A percentile compares a stretch with the other conserved stretches of the same genome.
Conservation (phyloP, 2,888 invertebrate species). For the Dolichomitus sp. region DNA sequence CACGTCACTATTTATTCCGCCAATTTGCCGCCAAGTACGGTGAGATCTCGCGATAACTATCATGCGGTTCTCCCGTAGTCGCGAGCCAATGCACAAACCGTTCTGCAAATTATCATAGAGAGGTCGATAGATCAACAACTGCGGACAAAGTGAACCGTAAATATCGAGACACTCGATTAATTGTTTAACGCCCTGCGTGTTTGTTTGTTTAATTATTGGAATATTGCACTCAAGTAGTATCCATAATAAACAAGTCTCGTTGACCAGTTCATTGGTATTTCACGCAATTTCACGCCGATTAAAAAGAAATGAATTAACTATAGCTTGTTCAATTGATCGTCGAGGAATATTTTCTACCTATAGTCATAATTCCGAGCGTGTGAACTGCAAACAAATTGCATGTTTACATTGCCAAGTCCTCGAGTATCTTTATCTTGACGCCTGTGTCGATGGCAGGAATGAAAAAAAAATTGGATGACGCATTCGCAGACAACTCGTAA, state of each 20-base stretch:
- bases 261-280: constrained; percentile 5
- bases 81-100: constrained; percentile 45
- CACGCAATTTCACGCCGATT: neutral
- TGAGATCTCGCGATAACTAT: constrained; percentile 73
- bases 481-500: constrained; percentile 26
- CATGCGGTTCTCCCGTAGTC: constrained; percentile 24
- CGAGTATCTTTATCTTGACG: constrained; percentile 55
- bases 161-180: constrained; percentile 46
- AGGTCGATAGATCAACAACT: constrained; percentile 44
- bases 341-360: constrained; percentile 2
- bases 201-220: constrained; percentile 48
- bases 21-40: constrained; percentile 75
- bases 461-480: constrained; percentile 16
- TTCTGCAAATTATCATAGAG: constrained; percentile 27
- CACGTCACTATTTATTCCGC: constrained; percentile 75
- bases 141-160: constrained; percentile 28
- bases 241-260: constrained; percentile 5
- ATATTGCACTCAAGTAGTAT: neutral
- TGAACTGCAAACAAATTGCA: constrained; percentile 58
- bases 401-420: constrained; percentile 57
- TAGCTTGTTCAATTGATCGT: neutral
- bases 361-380: constrained; percentile 55
- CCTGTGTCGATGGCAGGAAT: constrained; percentile 34
- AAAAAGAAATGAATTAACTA: neutral
- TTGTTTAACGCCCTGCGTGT: constrained; percentile 33